Base-by-base conservation (phyloP, 2,113 vertebrate genomes). In the Tricholaema leucomelas region DNA sequence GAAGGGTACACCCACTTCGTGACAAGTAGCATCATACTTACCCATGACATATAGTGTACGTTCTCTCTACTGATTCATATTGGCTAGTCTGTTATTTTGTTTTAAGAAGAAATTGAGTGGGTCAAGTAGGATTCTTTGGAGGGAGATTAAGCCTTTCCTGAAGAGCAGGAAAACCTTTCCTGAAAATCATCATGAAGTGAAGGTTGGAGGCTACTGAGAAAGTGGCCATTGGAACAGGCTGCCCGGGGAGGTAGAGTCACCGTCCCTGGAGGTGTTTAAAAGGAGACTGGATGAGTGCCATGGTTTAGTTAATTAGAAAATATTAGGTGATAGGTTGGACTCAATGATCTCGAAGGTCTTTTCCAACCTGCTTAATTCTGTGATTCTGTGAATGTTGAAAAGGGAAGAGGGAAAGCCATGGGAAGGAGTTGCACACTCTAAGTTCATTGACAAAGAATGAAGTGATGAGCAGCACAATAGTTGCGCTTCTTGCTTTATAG, bases 71-170 rank as follows among this genome's bases (percentile, higher is more conserved):
- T 4, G 15, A 30, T 23, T 60, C 11, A 31, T 58, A 18, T 60
- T 55, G 33, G 7, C 64, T 60, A 48, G 30, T 27, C 15, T 81
- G 11, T 31, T 73, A 20, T n/a, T 59, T 33, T 67, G 9, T 64
- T 65, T 65, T 35, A 31, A 12, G 5, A 77, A 24, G 30, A 85
- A 48, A 44, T 50, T 17, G 14, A 61, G 28, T 36, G 12, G 8
- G 6, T 70, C 33, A 40, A 12, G 10, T 23, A 54, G 59, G 13
- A 50, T 40, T 8, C 27, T 85, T 89, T 66, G 50, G 18, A 69
- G 23, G 14, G 12, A 77, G 23, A 42, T 55, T 61, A 44, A 0
- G 0, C 7, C 31, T 50, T 63, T 76, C n/a, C 12, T 69, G 27
- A 73, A 36, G 35, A 50, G 33, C 17, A 30, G 6, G 16, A 55